Evolutionary conservation across 2,888 invertebrate genomes (phyloP), one percentile per base, ranked within the genome.

Genomic region (Diogma glabrata): DNA sequence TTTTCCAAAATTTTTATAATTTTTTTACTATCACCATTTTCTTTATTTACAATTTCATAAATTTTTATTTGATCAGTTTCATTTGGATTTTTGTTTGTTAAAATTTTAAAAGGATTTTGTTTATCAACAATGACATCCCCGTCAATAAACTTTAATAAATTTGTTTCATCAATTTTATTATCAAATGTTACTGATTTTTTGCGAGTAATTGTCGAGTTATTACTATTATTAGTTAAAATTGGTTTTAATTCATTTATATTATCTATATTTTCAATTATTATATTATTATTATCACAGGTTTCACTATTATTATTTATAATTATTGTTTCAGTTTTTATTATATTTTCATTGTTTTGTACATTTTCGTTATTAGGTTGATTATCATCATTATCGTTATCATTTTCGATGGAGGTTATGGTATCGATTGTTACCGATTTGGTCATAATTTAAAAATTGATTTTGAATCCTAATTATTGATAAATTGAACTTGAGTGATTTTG

Each of bases 41-140:
- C 20, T n/a, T n/a, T 17, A 8, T 30, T 17, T 20, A 55, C 4
- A 52, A 46, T 23, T 33, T 10, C 16, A 30, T 43, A 43, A 43
- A 28, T 30, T 28, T 16, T 17, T 23, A 26, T 20, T 33, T n/a
- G n/a, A n/a, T n/a, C 43, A 6, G 23, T 4, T 3, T 10, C 33
- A 24, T 24, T 62, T 7, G 59, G 60, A 53, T 59, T 63, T 51
- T 61, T 62, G 6, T 57, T 58, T 20, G 55, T 19, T 22, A 43
- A 12, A 43, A 43, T 43, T 52, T 64, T 67, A 47, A 70, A 70
- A 1, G 70, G 70, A 62, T 70, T 70, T 55, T 65, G 59, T 38
- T 69, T 64, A 55, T 70, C 69, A 9, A 69, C 61, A 33, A 70
- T 70, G 4, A 69, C 65, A 48, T 69, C 67, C 3, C 70, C 70